Conservation (phyloP, 2,888 invertebrate species). For the Apamea crenata region DNA sequence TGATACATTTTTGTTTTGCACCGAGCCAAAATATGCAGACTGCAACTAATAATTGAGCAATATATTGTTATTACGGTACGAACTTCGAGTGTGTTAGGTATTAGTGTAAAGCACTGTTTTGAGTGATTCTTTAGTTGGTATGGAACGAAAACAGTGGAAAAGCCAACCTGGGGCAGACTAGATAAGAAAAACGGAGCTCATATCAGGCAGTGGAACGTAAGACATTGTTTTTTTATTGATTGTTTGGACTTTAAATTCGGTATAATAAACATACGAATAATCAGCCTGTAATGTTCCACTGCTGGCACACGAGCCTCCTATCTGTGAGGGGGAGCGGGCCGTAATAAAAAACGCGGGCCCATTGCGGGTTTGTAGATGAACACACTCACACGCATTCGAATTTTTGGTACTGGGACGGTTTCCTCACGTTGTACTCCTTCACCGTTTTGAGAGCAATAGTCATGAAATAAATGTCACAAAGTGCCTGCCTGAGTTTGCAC, state of each 20-base stretch:
- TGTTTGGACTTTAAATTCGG: neutral
- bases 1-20: conserved; percentile 34
- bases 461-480: neutral
- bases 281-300: neutral
- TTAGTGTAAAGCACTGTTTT: neutral
- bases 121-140: neutral
- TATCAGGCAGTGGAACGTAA: neutral
- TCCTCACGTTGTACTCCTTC: neutral
- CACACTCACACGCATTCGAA: neutral
- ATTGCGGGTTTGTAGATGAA: neutral
- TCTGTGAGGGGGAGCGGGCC: neutral
- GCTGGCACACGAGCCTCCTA: neutral
- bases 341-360: neutral
- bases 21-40: neutral
- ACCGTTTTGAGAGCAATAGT: neutral
- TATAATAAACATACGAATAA: neutral
- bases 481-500: neutral
- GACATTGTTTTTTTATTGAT: neutral
- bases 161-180: neutral
- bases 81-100: neutral
- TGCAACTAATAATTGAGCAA: conserved; percentile 4
- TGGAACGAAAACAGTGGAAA: neutral
- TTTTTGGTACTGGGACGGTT: neutral
- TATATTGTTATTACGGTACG: conserved; percentile 5
- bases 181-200: neutral